phyloP scores from a whole-genome alignment of 2,113 vertebrate species.

The Kobus ellipsiprymnus region DNA sequence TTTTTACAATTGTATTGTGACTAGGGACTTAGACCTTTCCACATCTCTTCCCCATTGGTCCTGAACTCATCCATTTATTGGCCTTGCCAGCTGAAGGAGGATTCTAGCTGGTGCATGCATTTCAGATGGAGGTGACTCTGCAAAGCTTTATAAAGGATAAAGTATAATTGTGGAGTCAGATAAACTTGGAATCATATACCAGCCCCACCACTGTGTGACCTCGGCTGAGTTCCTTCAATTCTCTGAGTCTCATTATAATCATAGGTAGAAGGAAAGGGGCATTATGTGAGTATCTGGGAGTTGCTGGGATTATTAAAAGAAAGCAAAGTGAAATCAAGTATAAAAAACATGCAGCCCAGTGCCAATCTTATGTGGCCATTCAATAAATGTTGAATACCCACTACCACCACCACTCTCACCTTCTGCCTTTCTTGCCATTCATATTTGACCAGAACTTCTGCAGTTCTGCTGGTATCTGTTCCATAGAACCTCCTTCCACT shows the following conservation, averaged over 20 bases:
- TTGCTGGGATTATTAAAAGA: background rate
- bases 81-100: background rate
- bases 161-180: background rate
- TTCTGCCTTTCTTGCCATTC: background rate
- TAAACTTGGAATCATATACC: background rate
- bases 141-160: background rate
- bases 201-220: background rate
- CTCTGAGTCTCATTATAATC: background rate
- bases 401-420: background rate
- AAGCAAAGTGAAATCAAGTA: background rate
- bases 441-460: background rate
- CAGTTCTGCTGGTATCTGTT: background rate
- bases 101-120: background rate
- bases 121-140: background rate
- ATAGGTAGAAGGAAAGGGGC: background rate
- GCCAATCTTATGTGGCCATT: background rate
- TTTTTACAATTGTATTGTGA: background rate
- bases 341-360: background rate
- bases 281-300: background rate
- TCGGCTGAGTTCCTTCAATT: background rate
- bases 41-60: background rate
- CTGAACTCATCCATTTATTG: background rate
- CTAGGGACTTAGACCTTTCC: background rate
- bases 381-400: background rate
- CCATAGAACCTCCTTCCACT: background rate